Evolutionary conservation across 2,113 vertebrate species (phyloP).

Genomic region (Takifugu flavidus): DNA sequence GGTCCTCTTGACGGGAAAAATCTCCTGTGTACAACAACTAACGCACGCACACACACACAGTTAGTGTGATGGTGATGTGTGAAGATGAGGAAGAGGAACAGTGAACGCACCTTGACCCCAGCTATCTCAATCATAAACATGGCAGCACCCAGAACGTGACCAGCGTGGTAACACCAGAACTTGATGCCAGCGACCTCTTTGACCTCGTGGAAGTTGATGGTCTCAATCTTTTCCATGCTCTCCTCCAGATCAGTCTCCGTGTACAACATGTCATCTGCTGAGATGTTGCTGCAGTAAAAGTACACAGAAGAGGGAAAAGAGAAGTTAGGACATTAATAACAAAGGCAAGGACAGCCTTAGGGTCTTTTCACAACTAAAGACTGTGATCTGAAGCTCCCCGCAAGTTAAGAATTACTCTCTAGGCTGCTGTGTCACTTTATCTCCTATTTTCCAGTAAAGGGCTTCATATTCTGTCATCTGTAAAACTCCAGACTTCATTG

Average conservation of each 20-base stretch:
- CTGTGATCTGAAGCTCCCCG: too few relatives aligned
- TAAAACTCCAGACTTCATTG: too few relatives aligned
- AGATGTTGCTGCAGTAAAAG: slow-evolving; percentile 82
- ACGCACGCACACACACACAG: slow-evolving; percentile 8
- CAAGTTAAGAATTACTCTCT: too few relatives aligned
- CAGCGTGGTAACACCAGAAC: slow-evolving; percentile 96
- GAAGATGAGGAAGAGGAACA: background rate
- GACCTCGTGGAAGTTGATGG: slow-evolving; percentile 97
- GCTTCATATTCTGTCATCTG: too few relatives aligned
- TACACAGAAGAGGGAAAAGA: too few relatives aligned
- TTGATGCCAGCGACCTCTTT: slow-evolving; percentile 96
- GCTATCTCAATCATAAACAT: slow-evolving; percentile 99
- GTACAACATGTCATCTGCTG: slow-evolving; percentile 95
- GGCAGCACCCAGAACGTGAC: slow-evolving; percentile 92
- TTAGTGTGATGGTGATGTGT: background rate
- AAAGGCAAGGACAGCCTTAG: too few relatives aligned
- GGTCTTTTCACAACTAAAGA: too few relatives aligned
- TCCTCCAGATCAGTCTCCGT: slow-evolving; percentile 93
- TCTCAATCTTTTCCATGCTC: slow-evolving; percentile 98
- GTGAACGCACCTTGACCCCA: slow-evolving; percentile 82
- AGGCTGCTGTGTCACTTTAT: too few relatives aligned
- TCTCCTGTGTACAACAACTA: slow-evolving; percentile 93
- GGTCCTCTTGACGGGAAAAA: slow-evolving; percentile 94
- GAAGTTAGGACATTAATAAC: background rate
- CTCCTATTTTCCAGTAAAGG: too few relatives aligned